phyloP scores from a whole-genome alignment of 2,888 invertebrate genomes.

The Hypselothyrea guttata region DNA sequence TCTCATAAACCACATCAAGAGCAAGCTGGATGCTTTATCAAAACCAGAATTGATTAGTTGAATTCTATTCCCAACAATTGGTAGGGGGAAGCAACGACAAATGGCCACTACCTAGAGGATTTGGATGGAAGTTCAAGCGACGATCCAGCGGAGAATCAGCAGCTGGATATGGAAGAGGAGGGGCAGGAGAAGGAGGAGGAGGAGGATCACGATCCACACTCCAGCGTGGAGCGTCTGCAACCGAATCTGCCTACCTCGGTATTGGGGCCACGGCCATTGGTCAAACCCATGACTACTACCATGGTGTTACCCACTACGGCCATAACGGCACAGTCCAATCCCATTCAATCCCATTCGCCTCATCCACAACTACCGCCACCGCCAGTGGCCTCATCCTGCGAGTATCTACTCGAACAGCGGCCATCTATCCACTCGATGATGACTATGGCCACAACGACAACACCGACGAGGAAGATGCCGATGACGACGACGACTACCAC shows the following conservation, averaged over 20 bases:
- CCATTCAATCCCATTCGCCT: constrained; percentile 3
- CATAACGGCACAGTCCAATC: constrained; percentile 37
- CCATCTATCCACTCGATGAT: constrained; percentile 44
- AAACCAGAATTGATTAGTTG: constrained; percentile 83
- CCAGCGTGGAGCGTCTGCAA: constrained; percentile 61
- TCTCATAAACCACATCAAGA: constrained; percentile 49
- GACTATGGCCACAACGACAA: constrained; percentile 83
- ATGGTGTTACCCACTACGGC: constrained; percentile 67
- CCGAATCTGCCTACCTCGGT: constrained; percentile 60
- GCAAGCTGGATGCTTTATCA: constrained; percentile 73
- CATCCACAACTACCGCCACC: constrained; percentile 30
- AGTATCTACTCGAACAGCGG: constrained; percentile 81
- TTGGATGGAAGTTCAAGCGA: constrained; percentile 82
- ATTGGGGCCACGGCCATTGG: constrained; percentile 68
- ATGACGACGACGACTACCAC: constrained; percentile 80
- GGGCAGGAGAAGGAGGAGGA: constrained; percentile 24
- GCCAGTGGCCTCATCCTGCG: constrained; percentile 76
- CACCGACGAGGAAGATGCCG: constrained; percentile 76
- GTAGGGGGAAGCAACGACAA: constrained; percentile 83
- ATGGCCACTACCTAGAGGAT: constrained; percentile 83
- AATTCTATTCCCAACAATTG: constrained; percentile 83
- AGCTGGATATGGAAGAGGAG: background rate
- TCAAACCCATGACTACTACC: constrained; percentile 55
- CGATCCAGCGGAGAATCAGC: constrained; percentile 52
- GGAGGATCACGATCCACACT: constrained; percentile 39